Base-by-base conservation (phyloP, 2,888 invertebrate genomes). In the Danaus chrysippus region DNA sequence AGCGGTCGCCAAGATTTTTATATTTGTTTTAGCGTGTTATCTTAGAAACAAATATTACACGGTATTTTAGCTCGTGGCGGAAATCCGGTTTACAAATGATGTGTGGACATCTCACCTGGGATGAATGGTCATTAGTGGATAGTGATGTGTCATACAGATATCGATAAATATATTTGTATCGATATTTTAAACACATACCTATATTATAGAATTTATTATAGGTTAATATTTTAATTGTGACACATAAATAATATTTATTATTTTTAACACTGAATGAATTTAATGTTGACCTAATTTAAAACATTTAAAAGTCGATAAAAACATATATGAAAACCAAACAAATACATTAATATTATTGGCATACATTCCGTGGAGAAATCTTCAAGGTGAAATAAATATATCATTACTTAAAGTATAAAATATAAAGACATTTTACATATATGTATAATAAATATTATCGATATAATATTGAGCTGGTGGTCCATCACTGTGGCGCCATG, bases 31-130 rank as follows among this genome's bases (percentile, higher is more conserved):
- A 56, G 56, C 57, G 57, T 70, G 67, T 71, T 71, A 72, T 73
- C 73, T 74, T 69, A 69, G 67, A 60, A 42, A 61, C 49, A 65
- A 71, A 71, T 73, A 84, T 86, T 86, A 86, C 87, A 85, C 83
- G 86, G 82, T 79, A 78, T 77, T 81, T 83, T 76, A 78, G 79
- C 78, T 73, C 49, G 75, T 72, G 76, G 76, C 86, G 87, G 88
- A 88, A 78, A 86, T 88, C 89, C 89, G 87, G 86, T 76, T 75
- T 74, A 72, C 78, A 78, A 86, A 88, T 83, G 89, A 88, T 72
- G 86, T 87, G 89, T 78, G 80, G 81, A 88, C 86, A 78, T 75
- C 83, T 89, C 83, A 89, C 89, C 89, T 88, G 89, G 81, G 77
- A 76, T 69, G 65, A 67, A 70, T 70, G 77, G 74, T 86, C 85